phyloP scores from a whole-genome alignment of 2,113 vertebrate genomes.

The Ictalurus punctatus region DNA sequence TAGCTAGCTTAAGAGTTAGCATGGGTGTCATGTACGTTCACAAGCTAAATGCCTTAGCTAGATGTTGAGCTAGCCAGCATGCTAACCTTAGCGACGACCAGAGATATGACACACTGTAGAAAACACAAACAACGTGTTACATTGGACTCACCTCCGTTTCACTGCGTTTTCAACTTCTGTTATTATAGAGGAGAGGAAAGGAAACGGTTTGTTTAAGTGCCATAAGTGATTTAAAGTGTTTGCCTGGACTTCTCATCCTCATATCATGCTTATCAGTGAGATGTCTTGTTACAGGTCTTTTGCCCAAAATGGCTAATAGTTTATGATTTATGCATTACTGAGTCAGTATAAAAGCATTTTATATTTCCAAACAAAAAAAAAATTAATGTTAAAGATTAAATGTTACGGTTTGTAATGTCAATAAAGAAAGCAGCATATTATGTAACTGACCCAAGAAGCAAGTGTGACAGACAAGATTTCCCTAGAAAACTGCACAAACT shows the following conservation, averaged over 20 bases:
- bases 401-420: background rate
- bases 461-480: background rate
- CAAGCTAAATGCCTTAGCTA: constrained; percentile 22
- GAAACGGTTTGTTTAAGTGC: background rate
- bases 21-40: constrained; percentile 27
- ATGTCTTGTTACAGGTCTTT: background rate
- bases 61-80: background rate
- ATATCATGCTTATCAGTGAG: background rate
- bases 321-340: background rate
- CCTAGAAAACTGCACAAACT: background rate
- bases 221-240: background rate
- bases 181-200: background rate
- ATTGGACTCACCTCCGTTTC: background rate
- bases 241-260: background rate
- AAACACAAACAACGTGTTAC: background rate
- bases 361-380: background rate
- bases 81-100: constrained; percentile 19
- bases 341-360: background rate
- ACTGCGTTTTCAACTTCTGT: background rate
- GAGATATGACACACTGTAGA: background rate
- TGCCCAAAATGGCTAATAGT: background rate
- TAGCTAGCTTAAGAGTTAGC: constrained; percentile 12
- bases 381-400: background rate
- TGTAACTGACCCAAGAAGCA: too few relatives aligned
- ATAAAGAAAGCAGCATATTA: background rate